These are phyloP conservation scores for Zenarchopterus dispar DNA, from an alignment of 2,797 vertebrate genomes.

Conservation along the genomic window DNA sequence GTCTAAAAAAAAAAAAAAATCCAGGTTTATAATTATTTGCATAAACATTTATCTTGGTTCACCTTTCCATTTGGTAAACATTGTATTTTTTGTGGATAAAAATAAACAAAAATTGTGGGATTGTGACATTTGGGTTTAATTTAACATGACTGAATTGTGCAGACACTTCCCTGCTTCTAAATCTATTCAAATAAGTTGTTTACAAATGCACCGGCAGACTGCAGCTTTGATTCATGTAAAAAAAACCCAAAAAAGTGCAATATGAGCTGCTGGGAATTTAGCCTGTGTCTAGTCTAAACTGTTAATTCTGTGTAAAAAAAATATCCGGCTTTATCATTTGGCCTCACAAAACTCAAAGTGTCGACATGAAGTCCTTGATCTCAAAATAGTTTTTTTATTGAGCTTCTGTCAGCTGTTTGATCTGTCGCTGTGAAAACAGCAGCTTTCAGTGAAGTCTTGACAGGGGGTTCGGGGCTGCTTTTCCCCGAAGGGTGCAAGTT, in stretches of 20 bases:
- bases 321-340: slow-evolving; percentile 14
- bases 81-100: too few relatives aligned
- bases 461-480: slow-evolving; percentile 30
- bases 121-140: too few relatives aligned
- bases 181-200: not conserved
- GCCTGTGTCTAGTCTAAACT: slow-evolving; percentile 10
- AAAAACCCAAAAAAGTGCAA: not conserved
- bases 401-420: slow-evolving; percentile 43
- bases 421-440: slow-evolving; percentile 43
- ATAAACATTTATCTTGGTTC: too few relatives aligned
- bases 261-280: slow-evolving; percentile 1
- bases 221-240: not conserved
- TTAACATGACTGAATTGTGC: too few relatives aligned
- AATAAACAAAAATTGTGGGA: too few relatives aligned
- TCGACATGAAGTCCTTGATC: slow-evolving; percentile 40
- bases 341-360: slow-evolving; percentile 7
- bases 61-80: too few relatives aligned
- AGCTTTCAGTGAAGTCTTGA: slow-evolving; percentile 41
- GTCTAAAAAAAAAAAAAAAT: too few relatives aligned
- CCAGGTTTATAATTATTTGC: too few relatives aligned
- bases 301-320: slow-evolving; percentile 28
- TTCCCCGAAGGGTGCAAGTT: slow-evolving; percentile 25
- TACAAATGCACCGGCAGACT: not conserved
- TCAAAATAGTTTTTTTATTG: slow-evolving; percentile 33
- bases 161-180: too few relatives aligned